Evolutionary conservation across 1,140 invertebrate species (phyloP).

Genomic region (Drosophila azteca): DNA sequence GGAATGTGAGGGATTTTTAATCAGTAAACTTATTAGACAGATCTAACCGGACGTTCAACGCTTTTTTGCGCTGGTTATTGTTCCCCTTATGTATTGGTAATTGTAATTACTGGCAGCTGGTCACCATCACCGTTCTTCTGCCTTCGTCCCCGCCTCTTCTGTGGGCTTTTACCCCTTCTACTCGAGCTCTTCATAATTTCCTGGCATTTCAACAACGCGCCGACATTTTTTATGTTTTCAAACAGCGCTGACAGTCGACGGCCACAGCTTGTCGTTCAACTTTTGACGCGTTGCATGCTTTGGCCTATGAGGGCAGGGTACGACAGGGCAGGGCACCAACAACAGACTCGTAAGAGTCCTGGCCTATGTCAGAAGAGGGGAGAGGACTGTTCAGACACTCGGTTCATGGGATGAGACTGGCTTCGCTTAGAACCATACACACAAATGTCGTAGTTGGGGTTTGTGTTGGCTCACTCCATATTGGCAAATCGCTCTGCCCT

Average conservation of each 20-base stretch:
- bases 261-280: constrained; percentile 60
- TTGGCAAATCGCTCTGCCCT: constrained; percentile 45
- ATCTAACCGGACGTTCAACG: constrained; percentile 26
- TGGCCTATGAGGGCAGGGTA: too few relatives aligned
- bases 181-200: constrained; percentile 63
- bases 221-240: constrained; percentile 76
- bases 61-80: constrained; percentile 15
- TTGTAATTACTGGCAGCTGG: constrained; percentile 76
- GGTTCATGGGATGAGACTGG: too few relatives aligned
- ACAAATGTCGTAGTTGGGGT: too few relatives aligned
- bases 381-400: too few relatives aligned
- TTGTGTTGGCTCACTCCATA: constrained; percentile 3
- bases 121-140: neutral
- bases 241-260: constrained; percentile 51
- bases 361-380: neutral
- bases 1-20: constrained; percentile 67
- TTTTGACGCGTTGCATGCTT: constrained; percentile 78
- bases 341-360: neutral
- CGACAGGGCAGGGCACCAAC: too few relatives aligned
- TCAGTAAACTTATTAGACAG: constrained; percentile 76
- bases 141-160: neutral
- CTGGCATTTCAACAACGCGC: constrained; percentile 75
- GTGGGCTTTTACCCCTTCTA: neutral
- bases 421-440: too few relatives aligned
- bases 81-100: constrained; percentile 57